Evolutionary conservation across 2,888 invertebrate genomes (phyloP), one percentile per base, ranked within the genome.

Genomic region (Ellobium chinense): DNA sequence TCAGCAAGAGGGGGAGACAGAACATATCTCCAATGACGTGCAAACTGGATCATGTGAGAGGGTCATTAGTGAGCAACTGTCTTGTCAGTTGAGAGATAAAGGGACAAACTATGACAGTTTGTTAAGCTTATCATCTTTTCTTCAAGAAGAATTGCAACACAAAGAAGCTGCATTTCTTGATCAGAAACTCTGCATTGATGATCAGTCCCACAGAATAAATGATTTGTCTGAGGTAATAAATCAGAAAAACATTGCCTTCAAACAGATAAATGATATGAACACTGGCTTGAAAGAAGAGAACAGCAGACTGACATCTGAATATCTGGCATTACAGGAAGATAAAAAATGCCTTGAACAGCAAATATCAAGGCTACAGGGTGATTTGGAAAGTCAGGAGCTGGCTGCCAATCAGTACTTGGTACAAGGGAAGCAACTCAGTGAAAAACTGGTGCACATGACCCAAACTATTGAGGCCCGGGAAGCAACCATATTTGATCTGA

Each of bases 381-480:
- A 78, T 12, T 29, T 74, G 68, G 80, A 83, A n/a, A 54, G n/a
- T 54, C 65, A 63, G 36, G 70, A 77, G 37, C 29, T 46, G 14
- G 37, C 27, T 29, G 39, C 54, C 31, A 74, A 66, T n/a, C 69
- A 76, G 37, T 68, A 75, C 29, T n/a, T 74, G 68, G 54, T 70
- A 37, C 72, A 81, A 56, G 37, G 63, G 36, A 75, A 78, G n/a
- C 54, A 78, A 31, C 73, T 83, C 3, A 69, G 56, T 27, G 70
- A 74, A 39, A 65, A 72, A 18, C 46, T 81, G 29, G 56, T 56
- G 7, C 78, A 73, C 36, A 21, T 65, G 24, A 68, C 54, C 4
- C 24, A 72, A 24, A 63, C 68, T 27, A 37, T 66, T 31, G 69
- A 83, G 34, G 36, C 46, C 24, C 34, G 69, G 27, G 60, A 78